Conservation (phyloP, 2,797 vertebrate species). For the Fistularia commersonii region DNA sequence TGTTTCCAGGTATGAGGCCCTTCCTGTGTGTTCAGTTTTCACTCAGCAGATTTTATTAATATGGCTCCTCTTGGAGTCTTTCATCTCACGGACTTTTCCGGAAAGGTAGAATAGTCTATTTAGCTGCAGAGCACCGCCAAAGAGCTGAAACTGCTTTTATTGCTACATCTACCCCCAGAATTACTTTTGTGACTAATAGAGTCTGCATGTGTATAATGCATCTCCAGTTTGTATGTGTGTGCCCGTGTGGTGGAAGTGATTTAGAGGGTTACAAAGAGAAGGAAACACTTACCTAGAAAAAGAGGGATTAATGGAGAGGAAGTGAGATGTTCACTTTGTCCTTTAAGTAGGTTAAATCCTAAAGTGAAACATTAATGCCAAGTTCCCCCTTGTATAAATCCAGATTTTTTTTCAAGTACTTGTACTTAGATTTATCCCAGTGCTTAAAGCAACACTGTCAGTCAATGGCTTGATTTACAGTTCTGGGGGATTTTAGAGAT, state of each 20-base stretch:
- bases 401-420: conserved; percentile 20
- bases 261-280: conserved; percentile 43
- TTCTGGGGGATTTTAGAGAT: too few species aligned
- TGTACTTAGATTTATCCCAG: conserved; percentile 12
- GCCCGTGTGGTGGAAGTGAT: conserved; percentile 25
- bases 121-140: conserved; percentile 53
- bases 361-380: conserved; percentile 38
- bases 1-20: conserved; percentile 32
- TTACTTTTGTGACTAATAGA: conserved; percentile 66
- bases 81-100: conserved; percentile 72
- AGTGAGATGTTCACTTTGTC: conserved; percentile 43
- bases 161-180: conserved; percentile 56
- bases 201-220: conserved; percentile 19
- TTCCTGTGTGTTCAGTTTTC: conserved; percentile 67
- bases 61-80: conserved; percentile 68
- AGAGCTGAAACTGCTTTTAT: conserved; percentile 58
- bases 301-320: conserved; percentile 41
- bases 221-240: conserved; percentile 16
- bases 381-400: conserved; percentile 25
- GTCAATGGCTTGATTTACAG: background rate
- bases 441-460: conserved; percentile 27
- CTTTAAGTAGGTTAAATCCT: conserved; percentile 54
- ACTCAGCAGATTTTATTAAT: conserved; percentile 81
- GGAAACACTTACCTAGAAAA: conserved; percentile 42
- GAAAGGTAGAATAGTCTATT: conserved; percentile 62